Evolutionary conservation across 2,113 vertebrate genomes (phyloP).

Genomic region (Erpornis zantholeuca): DNA sequence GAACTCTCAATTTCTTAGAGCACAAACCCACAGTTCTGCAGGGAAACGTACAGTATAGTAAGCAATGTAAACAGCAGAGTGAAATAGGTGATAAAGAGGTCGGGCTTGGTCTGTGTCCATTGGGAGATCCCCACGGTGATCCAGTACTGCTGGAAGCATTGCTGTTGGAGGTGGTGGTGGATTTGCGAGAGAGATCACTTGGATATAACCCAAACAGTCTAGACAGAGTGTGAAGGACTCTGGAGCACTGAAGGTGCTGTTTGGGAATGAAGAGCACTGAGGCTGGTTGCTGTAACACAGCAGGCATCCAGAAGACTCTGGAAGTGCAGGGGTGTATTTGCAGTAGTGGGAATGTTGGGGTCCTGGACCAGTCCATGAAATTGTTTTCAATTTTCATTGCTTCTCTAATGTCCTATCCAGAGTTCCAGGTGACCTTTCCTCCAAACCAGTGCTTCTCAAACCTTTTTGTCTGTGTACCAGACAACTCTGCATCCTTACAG

Average conservation of each 20-base stretch:
- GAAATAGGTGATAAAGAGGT: not conserved
- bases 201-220: not conserved
- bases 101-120: not conserved
- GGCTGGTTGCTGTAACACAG: not conserved
- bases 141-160: not conserved
- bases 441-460: not conserved
- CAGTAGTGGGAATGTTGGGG: not conserved
- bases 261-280: not conserved
- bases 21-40: not conserved
- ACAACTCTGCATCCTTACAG: not conserved
- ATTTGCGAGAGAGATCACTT: not conserved
- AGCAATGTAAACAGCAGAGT: not conserved
- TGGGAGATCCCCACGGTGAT: not conserved
- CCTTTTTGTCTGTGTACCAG: not conserved
- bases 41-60: not conserved
- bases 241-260: not conserved
- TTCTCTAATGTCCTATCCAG: not conserved
- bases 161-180: not conserved
- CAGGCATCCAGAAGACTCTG: not conserved
- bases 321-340: not conserved
- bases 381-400: too few species aligned
- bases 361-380: not conserved
- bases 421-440: not conserved
- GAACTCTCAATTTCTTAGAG: not conserved
- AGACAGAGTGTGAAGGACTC: not conserved